Conservation (phyloP, 1,140 invertebrate species). For the Gryllus bimaculatus region DNA sequence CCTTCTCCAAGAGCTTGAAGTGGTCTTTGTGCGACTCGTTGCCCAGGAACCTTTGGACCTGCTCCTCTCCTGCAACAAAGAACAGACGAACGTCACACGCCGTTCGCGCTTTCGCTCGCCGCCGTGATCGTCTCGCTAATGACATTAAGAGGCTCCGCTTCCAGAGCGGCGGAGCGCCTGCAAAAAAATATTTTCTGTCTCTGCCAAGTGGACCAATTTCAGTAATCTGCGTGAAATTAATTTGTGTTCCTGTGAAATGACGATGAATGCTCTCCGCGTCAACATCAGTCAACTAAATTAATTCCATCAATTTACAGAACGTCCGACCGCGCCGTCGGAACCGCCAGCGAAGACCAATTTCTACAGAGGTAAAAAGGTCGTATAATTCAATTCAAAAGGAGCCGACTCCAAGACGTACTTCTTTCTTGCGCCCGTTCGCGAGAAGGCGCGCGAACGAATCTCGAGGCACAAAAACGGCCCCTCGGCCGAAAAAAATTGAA, state of each 20-base stretch:
- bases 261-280: neutral
- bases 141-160: too few relatives aligned
- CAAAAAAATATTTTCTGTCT: too few relatives aligned
- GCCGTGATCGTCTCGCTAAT: too few relatives aligned
- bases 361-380: neutral
- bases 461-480: neutral
- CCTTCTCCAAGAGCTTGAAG: slow-evolving; percentile 53
- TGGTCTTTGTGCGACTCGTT: slow-evolving; percentile 52
- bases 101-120: too few relatives aligned
- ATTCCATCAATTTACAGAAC: neutral
- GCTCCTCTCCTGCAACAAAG: slow-evolving; percentile 40
- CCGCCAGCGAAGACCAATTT: neutral
- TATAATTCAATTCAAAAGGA: too few relatives aligned
- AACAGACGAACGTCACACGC: slow-evolving; percentile 9
- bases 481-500: too few relatives aligned
- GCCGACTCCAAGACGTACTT: too few relatives aligned
- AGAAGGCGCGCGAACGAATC: neutral
- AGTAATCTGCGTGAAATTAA: slow-evolving; percentile 5
- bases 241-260: neutral
- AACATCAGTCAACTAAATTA: neutral
- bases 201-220: neutral
- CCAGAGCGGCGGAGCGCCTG: too few relatives aligned
- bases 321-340: neutral
- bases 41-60: slow-evolving; percentile 44
- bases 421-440: neutral